Percentiles rank a stretch among this genome's conserved stretches.
Evolutionary conservation across 2,113 vertebrate genomes (phyloP).

Genomic region (Spheniscus mendiculus): DNA sequence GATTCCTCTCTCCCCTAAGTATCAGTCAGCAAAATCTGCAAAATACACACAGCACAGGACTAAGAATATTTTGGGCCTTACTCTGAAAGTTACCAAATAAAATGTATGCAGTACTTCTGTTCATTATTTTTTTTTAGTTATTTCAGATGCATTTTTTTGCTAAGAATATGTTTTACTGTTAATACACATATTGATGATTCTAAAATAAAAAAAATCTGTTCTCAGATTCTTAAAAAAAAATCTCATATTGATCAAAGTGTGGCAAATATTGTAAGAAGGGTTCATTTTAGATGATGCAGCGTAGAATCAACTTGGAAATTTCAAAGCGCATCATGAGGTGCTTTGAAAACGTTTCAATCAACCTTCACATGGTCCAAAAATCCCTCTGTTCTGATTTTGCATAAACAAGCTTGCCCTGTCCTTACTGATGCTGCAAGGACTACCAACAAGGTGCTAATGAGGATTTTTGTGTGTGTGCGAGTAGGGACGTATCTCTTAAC

Average conservation of each 20-base stretch:
- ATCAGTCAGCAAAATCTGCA: background rate
- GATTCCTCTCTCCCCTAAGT: background rate
- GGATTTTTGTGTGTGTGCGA: background rate
- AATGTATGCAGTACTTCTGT: background rate
- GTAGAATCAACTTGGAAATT: background rate
- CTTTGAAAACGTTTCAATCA: constrained; percentile 1
- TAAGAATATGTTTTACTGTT: background rate
- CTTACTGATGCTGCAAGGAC: background rate
- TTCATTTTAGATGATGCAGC: background rate
- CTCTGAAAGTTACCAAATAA: background rate
- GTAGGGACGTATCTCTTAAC: background rate
- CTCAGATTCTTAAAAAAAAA: background rate
- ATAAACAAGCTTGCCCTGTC: background rate
- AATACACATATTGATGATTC: background rate
- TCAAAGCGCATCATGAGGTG: background rate
- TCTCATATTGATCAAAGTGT: background rate
- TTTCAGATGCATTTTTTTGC: background rate
- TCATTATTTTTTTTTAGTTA: background rate
- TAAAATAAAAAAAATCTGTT: background rate
- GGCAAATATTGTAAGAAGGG: background rate
- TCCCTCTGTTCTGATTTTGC: background rate
- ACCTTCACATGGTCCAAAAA: background rate
- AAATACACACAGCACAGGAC: background rate
- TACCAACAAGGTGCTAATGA: constrained; percentile 15
- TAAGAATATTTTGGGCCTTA: background rate